These are phyloP conservation scores for Coracias cyanogaster DNA, from an alignment of 2,797 vertebrate genomes.

Conservation along the genomic window DNA sequence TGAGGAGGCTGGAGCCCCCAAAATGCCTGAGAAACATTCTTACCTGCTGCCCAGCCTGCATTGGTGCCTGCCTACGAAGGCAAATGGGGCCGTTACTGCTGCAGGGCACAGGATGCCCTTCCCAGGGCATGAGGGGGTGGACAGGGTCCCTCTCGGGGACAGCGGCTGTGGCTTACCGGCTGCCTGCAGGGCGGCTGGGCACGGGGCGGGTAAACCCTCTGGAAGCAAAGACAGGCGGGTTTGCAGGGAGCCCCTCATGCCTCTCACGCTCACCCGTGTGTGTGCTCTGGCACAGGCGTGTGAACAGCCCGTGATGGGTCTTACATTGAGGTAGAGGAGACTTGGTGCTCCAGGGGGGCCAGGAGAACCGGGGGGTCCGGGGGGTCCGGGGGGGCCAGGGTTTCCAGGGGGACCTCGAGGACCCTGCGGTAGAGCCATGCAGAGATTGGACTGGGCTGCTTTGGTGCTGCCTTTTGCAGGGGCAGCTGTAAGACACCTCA, in stretches of 20 bases:
- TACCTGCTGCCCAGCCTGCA: constrained; percentile 25
- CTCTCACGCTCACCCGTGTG: rapidly evolving
- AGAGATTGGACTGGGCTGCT: neutral
- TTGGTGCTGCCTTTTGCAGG: neutral
- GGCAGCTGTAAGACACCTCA: neutral
- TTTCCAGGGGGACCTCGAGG: constrained; percentile 49
- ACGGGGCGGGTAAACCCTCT: constrained; percentile 60
- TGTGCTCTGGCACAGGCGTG: neutral
- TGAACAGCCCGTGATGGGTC: neutral
- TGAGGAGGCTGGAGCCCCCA: neutral
- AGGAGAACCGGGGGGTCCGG: constrained; percentile 6
- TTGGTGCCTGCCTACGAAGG: neutral
- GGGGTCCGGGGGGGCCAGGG: constrained; percentile 29
- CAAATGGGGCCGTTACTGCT: neutral
- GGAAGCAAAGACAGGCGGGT: constrained; percentile 14
- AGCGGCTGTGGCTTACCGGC: neutral
- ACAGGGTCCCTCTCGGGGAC: rapidly evolving
- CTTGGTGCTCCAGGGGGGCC: constrained; percentile 72
- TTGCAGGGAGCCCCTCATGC: neutral
- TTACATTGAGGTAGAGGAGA: constrained; percentile 73
- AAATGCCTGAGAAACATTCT: neutral
- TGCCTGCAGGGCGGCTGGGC: constrained; percentile 64
- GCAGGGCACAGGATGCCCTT: neutral
- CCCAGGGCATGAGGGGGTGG: neutral
- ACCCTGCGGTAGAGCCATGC: constrained; percentile 28